phyloP scores from a whole-genome alignment of 2,888 invertebrate species.

The Himalopsyche japonica region DNA sequence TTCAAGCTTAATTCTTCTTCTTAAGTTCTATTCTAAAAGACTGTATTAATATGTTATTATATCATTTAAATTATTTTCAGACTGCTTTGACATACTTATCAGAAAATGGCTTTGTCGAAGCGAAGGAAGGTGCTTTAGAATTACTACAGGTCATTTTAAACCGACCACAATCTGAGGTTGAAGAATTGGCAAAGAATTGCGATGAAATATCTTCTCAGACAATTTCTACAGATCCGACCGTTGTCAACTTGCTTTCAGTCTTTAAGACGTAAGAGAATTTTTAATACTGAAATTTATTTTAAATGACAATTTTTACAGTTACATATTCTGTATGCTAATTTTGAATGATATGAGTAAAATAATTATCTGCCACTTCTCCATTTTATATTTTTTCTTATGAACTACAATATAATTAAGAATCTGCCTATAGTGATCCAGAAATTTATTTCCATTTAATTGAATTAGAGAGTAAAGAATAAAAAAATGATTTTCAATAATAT shows the following conservation, averaged over 20 bases:
- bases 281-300: background rate
- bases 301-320: too few relatives aligned
- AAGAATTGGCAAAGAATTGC: constrained; percentile 46
- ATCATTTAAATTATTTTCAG: constrained; percentile 42
- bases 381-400: too few relatives aligned
- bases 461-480: too few relatives aligned
- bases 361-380: too few relatives aligned
- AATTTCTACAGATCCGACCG: background rate
- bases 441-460: too few relatives aligned
- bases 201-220: background rate
- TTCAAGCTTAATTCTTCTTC: too few relatives aligned
- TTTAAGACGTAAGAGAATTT: constrained; percentile 25
- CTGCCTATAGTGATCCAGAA: too few relatives aligned
- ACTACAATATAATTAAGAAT: too few relatives aligned
- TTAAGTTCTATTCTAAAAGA: background rate
- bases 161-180: constrained; percentile 49
- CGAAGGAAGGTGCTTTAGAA: constrained; percentile 47
- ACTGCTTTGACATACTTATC: constrained; percentile 52
- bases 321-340: too few relatives aligned
- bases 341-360: too few relatives aligned
- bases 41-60: too few relatives aligned
- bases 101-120: constrained; percentile 55
- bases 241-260: constrained; percentile 17
- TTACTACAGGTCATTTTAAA: constrained; percentile 51
- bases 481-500: too few relatives aligned